Conservation (phyloP, 2,888 invertebrate genomes). For the Epinotia demarniana region DNA sequence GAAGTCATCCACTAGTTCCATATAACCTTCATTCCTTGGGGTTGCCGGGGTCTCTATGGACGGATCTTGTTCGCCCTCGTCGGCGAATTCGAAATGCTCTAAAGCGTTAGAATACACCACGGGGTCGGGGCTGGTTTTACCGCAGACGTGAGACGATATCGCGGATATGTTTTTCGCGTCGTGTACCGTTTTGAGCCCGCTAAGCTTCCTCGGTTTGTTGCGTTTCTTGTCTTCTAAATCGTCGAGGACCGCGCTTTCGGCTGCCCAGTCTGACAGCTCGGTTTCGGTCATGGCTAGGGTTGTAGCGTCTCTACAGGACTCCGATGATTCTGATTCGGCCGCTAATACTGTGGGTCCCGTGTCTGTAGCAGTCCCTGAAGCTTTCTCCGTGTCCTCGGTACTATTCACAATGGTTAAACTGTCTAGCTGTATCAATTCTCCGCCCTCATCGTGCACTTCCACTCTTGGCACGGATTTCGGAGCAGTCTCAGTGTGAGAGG, state of each 20-base stretch:
- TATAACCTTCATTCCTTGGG: slow-evolving; percentile 72
- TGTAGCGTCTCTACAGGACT: slow-evolving; percentile 88
- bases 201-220: slow-evolving; percentile 69
- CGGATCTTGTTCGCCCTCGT: slow-evolving; percentile 93
- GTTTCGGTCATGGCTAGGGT: slow-evolving; percentile 92
- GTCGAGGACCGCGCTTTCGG: slow-evolving; percentile 91
- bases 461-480: slow-evolving; percentile 86
- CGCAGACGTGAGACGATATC: slow-evolving; percentile 76
- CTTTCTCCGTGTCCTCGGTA: slow-evolving; percentile 62
- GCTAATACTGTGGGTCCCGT: slow-evolving; percentile 77
- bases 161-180: slow-evolving; percentile 75
- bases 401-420: slow-evolving; percentile 82
- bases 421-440: slow-evolving; percentile 86
- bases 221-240: slow-evolving; percentile 82
- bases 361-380: slow-evolving; percentile 64
- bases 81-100: slow-evolving; percentile 94
- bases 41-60: slow-evolving; percentile 84
- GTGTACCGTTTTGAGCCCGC: slow-evolving; percentile 71
- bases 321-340: slow-evolving; percentile 82
- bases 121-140: slow-evolving; percentile 67
- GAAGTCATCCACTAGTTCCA: slow-evolving; percentile 78
- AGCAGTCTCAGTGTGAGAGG: slow-evolving; percentile 71
- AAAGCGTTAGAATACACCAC: slow-evolving; percentile 83
- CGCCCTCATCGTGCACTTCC: slow-evolving; percentile 89
- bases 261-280: slow-evolving; percentile 95